Base-by-base conservation (phyloP, 1,140 invertebrate species). In the Lepidurus arcticus region DNA sequence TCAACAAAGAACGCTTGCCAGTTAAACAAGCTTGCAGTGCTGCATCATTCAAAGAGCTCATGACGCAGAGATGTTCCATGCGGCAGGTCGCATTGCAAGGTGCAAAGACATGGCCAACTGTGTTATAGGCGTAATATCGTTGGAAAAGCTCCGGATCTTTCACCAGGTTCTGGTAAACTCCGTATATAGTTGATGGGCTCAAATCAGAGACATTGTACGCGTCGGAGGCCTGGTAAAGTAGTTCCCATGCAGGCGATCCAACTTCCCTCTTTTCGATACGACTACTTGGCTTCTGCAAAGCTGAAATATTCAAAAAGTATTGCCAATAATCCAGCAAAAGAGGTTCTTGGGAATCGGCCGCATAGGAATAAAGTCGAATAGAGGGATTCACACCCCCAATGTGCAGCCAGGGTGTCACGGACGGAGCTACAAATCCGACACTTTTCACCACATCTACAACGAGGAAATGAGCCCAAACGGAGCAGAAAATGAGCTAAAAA, bases 321-420 rank as follows among this genome's bases (percentile, higher is more conserved):
- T 80, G 79, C 79, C 79, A 73, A 65, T 21, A 80, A 44, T 76
- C 75, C 10, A 76, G 75, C 24, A 76, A 16, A 13, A 7, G 75
- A 42, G 78, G 44, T 7, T 44, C 42, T 42, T 53, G 8, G 7
- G 76, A 43, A 26, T 78, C 73, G 21, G 42, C 43, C 9, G 44
- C 21, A 73, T 80, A 80, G 42, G 43, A 24, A 43, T 80, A 80
- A 8, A 80, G 73, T n/a, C 79, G 53, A 21, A 80, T 42, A 42
- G 53, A 74, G 10, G 79, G 79, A 75, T 80, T 80, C 42, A 80
- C 79, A n/a, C 79, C 79, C 43, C 79, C 79, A 42, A 21, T 44
- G 43, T 80, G 79, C 24, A 80, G 79, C 79, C 79, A 80, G 7
- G 79, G 79, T 44, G 79, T 80, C 7, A 80, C 76, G 13, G 79